phyloP scores from a whole-genome alignment of 1,140 invertebrate species.

The Panagrolaimus sp. region DNA sequence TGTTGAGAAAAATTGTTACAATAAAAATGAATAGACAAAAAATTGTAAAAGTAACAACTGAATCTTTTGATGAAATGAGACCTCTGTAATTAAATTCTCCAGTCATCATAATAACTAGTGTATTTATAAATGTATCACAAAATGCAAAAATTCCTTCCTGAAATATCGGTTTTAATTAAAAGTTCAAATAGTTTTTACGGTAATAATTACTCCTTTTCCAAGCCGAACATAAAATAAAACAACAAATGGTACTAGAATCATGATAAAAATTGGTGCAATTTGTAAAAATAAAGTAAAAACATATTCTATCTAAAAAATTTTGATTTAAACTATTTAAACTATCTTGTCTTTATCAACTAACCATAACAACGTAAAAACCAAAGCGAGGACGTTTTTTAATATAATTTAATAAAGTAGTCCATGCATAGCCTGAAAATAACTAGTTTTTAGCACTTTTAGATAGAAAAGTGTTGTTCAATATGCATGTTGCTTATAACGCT shows the following conservation, averaged over 20 bases:
- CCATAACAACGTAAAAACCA: conserved; percentile 1
- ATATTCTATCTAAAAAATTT: too few relatives aligned
- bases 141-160: neutral
- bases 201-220: neutral
- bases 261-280: neutral
- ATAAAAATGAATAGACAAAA: neutral
- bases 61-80: neutral
- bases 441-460: too few relatives aligned
- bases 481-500: too few relatives aligned
- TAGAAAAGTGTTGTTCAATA: too few relatives aligned
- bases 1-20: neutral
- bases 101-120: conserved; percentile 8
- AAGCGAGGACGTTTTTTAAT: neutral
- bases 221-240: neutral
- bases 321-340: too few relatives aligned
- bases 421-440: too few relatives aligned
- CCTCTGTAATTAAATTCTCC: neutral
- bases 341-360: too few relatives aligned
- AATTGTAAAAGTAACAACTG: neutral
- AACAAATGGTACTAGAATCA: conserved; percentile 8
- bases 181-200: too few relatives aligned
- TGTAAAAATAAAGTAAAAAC: neutral
- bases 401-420: neutral
- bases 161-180: too few relatives aligned
- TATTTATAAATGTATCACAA: neutral